Percentiles rank a stretch among this genome's conserved stretches.
phyloP scores from a whole-genome alignment of 2,113 vertebrate species.

The Dasypus novemcinctus region DNA sequence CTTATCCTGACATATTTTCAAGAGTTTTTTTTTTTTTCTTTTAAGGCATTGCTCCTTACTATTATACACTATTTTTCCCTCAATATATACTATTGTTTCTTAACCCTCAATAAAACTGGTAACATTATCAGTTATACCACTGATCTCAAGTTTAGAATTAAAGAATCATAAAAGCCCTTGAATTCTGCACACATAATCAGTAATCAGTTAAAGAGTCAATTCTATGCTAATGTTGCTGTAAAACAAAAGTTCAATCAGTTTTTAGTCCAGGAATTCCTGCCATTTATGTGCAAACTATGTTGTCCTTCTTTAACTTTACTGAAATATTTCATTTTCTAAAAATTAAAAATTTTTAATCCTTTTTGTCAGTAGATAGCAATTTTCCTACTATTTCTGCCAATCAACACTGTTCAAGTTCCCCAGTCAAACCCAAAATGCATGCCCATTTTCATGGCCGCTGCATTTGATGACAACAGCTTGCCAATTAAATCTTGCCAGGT shows the following conservation, averaged over 20 bases:
- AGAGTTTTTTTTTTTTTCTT: background rate
- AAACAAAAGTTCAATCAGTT: background rate
- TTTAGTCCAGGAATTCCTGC: background rate
- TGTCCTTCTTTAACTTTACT: background rate
- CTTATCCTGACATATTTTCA: background rate
- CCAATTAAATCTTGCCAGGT: slow-evolving; percentile 52
- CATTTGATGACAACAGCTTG: slow-evolving; percentile 42
- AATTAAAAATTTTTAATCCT: background rate
- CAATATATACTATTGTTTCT: background rate
- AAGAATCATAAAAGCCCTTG: background rate
- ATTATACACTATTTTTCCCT: background rate
- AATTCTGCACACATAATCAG: background rate
- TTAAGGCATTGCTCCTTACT: background rate
- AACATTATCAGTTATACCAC: background rate
- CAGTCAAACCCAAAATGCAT: background rate
- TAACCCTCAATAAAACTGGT: background rate
- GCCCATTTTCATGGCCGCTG: background rate
- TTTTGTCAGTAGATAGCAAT: background rate
- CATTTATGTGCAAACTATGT: background rate
- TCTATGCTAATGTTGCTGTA: background rate
- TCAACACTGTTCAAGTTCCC: background rate
- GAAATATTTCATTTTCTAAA: background rate
- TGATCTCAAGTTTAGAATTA: background rate
- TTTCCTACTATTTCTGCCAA: background rate
- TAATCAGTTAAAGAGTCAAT: background rate